Evolutionary conservation across 30 jellyfish, hydroid and myxozoan genomes (phyloP), one percentile per base, ranked within the genome.

Genomic region (Phacellophora camtschatica): DNA sequence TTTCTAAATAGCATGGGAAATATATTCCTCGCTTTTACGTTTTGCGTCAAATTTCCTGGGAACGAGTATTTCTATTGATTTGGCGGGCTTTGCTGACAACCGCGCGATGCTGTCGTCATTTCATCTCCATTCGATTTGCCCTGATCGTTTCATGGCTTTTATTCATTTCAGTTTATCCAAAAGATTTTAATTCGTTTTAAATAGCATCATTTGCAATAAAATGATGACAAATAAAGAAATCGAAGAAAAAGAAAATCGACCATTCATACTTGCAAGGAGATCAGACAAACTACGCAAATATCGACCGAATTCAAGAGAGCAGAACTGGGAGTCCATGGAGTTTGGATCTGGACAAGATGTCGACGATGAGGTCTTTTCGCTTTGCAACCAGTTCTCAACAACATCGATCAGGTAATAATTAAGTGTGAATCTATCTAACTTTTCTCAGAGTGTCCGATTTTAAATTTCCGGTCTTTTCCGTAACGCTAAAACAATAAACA

Each of bases 1-100:
- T 53, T 53, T 22, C 20, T 15, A 10, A 7, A 12, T 53, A 8
- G 29, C 28, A 10, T 53, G 28, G 29, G 68, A 25, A 7, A 15
- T 53, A 15, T 8, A 15, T 53, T 20, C 68, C 20, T 20, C 29
- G 68, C 20, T n/a, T n/a, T n/a, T n/a, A n/a, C 55, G 16, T 42
- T 57, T 57, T 11, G 22, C n/a, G 36, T 1, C 71, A 29, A 29
- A 22, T 18, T 59, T 46, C 86, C 86, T 73, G 86, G 86, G 74
- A 29, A 55, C 86, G 55, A 73, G 86, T 32, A 9, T 33, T 2
- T 16, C n/a, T 45, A 18, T 28, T 29, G 33, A 18, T 64, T 80
- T 80, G 82, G 84, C 91, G 91, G 82, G 75, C 62, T 46, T 80
- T 80, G 84, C 37, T 51, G 66, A 65, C 82, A 78, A 81, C 82